Conservation (phyloP, 1,140 invertebrate genomes). For the Archivesica marissinica region DNA sequence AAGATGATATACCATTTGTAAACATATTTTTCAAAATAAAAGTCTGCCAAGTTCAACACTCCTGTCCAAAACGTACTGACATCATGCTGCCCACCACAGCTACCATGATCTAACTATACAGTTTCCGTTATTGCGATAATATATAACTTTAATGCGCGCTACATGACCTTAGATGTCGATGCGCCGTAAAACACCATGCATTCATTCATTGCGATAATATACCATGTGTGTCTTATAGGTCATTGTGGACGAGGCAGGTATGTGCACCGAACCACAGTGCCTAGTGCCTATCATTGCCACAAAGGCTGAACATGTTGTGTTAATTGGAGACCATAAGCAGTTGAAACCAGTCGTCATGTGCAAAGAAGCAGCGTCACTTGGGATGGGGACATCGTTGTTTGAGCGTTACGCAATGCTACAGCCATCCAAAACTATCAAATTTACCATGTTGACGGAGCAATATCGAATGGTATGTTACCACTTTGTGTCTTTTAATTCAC, state of each 20-base stretch:
- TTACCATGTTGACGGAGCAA: slow-evolving; percentile 29
- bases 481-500: not conserved
- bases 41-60: too few relatives aligned
- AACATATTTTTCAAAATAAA: too few relatives aligned
- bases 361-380: slow-evolving; percentile 68
- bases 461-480: slow-evolving; percentile 47
- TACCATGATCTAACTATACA: too few relatives aligned
- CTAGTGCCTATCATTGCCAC: slow-evolving; percentile 72
- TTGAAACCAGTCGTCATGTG: slow-evolving; percentile 74
- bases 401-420: slow-evolving; percentile 69
- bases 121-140: too few relatives aligned
- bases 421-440: not conserved
- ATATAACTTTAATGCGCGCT: too few relatives aligned
- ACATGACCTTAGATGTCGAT: too few relatives aligned
- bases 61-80: too few relatives aligned
- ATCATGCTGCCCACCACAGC: too few relatives aligned
- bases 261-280: slow-evolving; percentile 77
- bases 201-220: not conserved
- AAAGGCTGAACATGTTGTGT: slow-evolving; percentile 72
- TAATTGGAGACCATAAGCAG: slow-evolving; percentile 79
- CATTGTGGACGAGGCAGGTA: slow-evolving; percentile 77
- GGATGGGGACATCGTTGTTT: slow-evolving; percentile 76
- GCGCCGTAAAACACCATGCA: too few relatives aligned
- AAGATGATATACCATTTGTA: too few relatives aligned
- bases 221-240: slow-evolving; percentile 7